These are phyloP conservation scores for Myxocyprinus asiaticus DNA, from an alignment of 2,113 vertebrate species.

Conservation along the genomic window DNA sequence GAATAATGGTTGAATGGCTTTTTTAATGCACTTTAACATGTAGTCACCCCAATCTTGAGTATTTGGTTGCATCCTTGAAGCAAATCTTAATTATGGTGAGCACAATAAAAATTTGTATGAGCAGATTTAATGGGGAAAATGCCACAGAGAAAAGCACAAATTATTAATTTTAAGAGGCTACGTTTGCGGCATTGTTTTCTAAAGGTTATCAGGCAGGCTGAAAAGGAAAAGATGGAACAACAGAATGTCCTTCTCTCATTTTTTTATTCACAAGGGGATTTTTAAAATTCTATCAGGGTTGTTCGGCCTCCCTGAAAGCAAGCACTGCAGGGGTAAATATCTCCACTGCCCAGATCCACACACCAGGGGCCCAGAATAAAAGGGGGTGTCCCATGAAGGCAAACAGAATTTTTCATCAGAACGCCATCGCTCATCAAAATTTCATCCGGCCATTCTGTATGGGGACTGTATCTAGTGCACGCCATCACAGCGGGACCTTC, in stretches of 20 bases:
- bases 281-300: conserved; percentile 52
- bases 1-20: too few species aligned
- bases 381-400: conserved; percentile 47
- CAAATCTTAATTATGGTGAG: conserved; percentile 12
- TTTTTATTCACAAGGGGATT: conserved; percentile 16
- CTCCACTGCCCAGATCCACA: conserved; percentile 48
- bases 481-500: conserved; percentile 44
- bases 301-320: conserved; percentile 37
- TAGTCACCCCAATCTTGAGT: too few species aligned
- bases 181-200: conserved; percentile 3
- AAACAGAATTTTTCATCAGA: conserved; percentile 63
- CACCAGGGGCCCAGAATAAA: conserved; percentile 51
- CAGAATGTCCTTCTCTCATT: conserved; percentile 7
- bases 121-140: conserved; percentile 2
- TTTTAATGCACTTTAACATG: too few species aligned
- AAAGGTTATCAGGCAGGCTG: conserved; percentile 46
- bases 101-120: neutral
- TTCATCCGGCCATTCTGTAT: conserved; percentile 54
- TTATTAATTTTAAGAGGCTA: neutral
- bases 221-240: neutral
- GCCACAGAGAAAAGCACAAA: neutral
- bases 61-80: too few species aligned
- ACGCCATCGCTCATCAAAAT: conserved; percentile 57
- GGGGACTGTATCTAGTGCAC: conserved; percentile 43
- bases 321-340: conserved; percentile 52